Evolutionary conservation across 2,888 invertebrate species (phyloP).

Genomic region (Metopia argyrocephala): DNA sequence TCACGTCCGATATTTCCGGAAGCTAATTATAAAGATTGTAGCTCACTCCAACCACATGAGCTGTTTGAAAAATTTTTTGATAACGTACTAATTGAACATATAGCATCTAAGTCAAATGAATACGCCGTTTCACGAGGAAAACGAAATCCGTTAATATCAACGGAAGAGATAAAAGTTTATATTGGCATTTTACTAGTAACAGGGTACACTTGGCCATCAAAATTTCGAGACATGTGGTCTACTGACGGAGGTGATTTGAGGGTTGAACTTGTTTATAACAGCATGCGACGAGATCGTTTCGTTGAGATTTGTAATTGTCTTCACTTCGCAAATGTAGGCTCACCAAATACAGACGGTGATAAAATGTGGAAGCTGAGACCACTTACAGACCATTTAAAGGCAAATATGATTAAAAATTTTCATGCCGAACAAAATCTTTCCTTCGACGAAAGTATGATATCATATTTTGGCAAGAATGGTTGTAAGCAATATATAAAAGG

Average conservation of each 20-base stretch:
- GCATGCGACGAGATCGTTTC: constrained; percentile 43
- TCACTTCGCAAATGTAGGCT: constrained; percentile 33
- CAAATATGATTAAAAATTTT: no score
- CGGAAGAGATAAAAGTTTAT: constrained; percentile 21
- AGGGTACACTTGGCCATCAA: constrained; percentile 22
- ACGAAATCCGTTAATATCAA: constrained; percentile 17
- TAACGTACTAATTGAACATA: constrained; percentile 29
- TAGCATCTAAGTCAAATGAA: constrained; percentile 24
- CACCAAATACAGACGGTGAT: constrained; percentile 36
- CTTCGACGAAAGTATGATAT: no score
- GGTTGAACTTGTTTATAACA: constrained; percentile 28
- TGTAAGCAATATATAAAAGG: no score
- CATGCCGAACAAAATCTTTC: no score
- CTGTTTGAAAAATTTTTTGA: constrained; percentile 53
- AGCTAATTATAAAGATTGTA: constrained; percentile 45
- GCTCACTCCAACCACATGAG: constrained; percentile 41
- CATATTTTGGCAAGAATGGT: no score
- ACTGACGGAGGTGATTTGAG: constrained; percentile 1
- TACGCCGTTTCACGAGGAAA: constrained; percentile 20
- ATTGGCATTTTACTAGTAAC: constrained; percentile 32
- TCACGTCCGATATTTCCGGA: constrained; percentile 22
- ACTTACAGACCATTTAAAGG: constrained; percentile 46
- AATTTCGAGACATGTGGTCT: constrained; percentile 42
- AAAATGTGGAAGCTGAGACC: constrained; percentile 68
- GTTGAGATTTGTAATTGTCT: constrained; percentile 42